Evolutionary conservation across 2,797 vertebrate species (phyloP), one percentile per base, ranked within the genome.

Genomic region (Trichosurus vulpecula): DNA sequence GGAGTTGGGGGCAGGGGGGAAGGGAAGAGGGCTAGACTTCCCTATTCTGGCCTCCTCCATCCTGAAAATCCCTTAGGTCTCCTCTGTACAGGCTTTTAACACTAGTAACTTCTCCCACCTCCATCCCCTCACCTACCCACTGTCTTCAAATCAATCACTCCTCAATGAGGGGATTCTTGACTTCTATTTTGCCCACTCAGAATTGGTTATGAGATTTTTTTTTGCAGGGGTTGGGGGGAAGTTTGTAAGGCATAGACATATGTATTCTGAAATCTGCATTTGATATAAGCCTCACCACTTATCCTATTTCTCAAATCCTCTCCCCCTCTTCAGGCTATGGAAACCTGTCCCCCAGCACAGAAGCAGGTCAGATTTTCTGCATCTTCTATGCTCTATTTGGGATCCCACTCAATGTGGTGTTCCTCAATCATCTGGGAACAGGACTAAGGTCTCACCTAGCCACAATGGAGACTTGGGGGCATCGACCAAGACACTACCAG

Each of bases 311-410:
- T 51, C 57, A 31, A 54, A 14, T 35, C 27, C 5, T 19, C 74
- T 54, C 87, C 90, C 10, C 61, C 10, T n/a, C 54, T 91, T 9
- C 97, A 99, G 99, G 99, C 25, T 99, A 99, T 3, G 99, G 99
- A 14, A 99, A 99, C 98, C 98, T 99, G 90, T 99, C 99, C 0
- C 99, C 99, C 92, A 99, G 99, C 98, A 99, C 99, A 0, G 98
- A 99, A 87, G 98, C 98, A 0, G 99, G 99, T 22, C 99, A 99
- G 96, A 99, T 99, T 93, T 99, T 99, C 98, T 99, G 99, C 96
- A 99, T 99, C 91, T 99, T 99, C 97, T 99, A 99, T 2, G 99
- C 99, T 0, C 98, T 99, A 41, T 99, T 99, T 52, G 99, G 99
- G 56, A 99, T 99, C 90, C 99, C 99, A 0, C 99, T 99, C 94